Evolutionary conservation across 2,888 invertebrate species (phyloP).

Genomic region (Lamellibrachia satsuma): DNA sequence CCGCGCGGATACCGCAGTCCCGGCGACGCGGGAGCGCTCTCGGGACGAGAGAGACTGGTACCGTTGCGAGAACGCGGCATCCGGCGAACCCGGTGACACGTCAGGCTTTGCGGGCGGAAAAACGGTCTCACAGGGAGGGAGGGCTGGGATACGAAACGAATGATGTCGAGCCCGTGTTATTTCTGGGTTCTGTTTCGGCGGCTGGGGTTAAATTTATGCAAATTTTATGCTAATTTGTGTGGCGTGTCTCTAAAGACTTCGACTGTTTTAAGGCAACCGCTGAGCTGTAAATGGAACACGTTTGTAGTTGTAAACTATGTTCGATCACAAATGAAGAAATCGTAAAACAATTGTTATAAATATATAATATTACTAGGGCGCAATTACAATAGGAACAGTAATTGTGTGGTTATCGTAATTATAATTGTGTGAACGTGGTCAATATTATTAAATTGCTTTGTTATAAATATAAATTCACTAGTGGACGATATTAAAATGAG

Average conservation of each 20-base stretch:
- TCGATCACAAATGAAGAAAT: background rate
- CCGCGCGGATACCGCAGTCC: background rate
- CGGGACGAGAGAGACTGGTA: background rate
- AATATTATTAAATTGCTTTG: background rate
- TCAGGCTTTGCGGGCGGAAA: constrained; percentile 2
- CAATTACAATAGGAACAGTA: background rate
- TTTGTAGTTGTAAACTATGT: background rate
- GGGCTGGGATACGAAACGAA: background rate
- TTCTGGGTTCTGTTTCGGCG: background rate
- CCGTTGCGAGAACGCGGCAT: background rate
- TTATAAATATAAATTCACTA: background rate
- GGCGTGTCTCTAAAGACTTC: background rate
- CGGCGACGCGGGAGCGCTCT: background rate
- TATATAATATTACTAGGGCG: background rate
- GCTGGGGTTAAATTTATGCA: background rate
- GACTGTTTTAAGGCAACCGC: background rate
- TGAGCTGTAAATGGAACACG: background rate
- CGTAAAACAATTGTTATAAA: background rate
- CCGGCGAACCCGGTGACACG: constrained; percentile 6
- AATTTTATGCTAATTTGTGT: background rate
- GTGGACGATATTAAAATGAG: too few species aligned
- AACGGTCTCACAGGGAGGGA: constrained; percentile 14
- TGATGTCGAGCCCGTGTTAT: background rate
- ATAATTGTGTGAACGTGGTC: background rate
- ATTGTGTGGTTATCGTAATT: background rate